Evolutionary conservation across 2,797 vertebrate species (phyloP), one percentile per base, ranked within the genome.

Genomic region (Threskiornis aethiopicus): DNA sequence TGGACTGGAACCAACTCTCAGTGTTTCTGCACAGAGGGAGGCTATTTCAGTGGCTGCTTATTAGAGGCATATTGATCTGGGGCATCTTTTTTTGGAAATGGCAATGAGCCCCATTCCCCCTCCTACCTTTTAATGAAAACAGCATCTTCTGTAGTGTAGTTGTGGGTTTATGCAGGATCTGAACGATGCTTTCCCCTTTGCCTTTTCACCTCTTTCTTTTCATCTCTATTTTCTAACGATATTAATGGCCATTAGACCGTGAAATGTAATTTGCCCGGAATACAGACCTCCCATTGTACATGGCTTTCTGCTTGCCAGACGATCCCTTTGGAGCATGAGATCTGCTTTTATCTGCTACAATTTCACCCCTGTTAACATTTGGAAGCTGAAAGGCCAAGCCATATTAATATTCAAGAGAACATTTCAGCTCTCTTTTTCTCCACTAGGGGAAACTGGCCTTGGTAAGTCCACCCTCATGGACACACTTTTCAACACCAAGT

Each of bases 391-490:
- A 89, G 85, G 51, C 54, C 57, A 29, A 37, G 6, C 37, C 65
- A 2, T 87, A 52, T 93, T 91, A 87, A 92, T 92, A 72, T 64
- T 93, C 65, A 91, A 49, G 44, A 42, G 71, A 92, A 91, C 0
- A 0, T 91, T 95, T 82, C 41, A 65, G 24, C 19, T 52, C 37
- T 87, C 75, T 73, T 55, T 95, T 83, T 76, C 26, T 91, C 66
- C 79, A 20, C 87, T 7, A 99, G 99, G 99, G 33, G 99, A 99
- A 98, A 99, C 99, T 2, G 99, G 99, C 66, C 98, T 99, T 94
- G 99, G 99, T 55, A 99, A 99, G 97, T 99, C 99, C 78, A 99
- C 99, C 26, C 98, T 99, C 75, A 99, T 99, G 99, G 99, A 99
- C 97, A 99, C 99, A 2, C 98, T 99, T 97, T 99, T 99, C 98